Evolutionary conservation across 1,140 invertebrate genomes (phyloP).

Genomic region (Pararge aegeria): DNA sequence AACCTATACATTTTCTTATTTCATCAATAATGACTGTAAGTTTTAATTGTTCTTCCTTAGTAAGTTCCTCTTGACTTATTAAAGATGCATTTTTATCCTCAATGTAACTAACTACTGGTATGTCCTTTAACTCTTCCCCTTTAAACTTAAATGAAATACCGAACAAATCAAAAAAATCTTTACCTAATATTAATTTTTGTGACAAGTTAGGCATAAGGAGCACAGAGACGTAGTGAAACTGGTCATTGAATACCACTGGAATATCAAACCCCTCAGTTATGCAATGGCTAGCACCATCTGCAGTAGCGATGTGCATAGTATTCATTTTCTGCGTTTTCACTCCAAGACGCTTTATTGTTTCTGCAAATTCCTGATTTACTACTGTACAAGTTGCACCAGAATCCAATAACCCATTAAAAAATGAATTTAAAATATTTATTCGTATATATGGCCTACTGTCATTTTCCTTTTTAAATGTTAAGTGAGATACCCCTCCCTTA

Average conservation of each 20-base stretch:
- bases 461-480: constrained; percentile 21
- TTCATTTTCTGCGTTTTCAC: constrained; percentile 3
- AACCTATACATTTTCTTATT: constrained; percentile 13
- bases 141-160: constrained; percentile 24
- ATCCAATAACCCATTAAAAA: constrained; percentile 19
- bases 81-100: neutral
- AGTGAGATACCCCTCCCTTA: neutral
- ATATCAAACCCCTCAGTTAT: constrained; percentile 6
- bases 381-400: constrained; percentile 21
- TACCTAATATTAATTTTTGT: no score
- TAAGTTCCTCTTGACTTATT: constrained; percentile 11
- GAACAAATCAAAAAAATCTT: constrained; percentile 22
- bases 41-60: constrained; percentile 5
- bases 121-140: neutral
- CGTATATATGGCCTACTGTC: constrained; percentile 25
- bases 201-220: no score
- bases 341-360: constrained; percentile 14
- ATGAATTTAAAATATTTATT: constrained; percentile 17
- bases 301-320: neutral
- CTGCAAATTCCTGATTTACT: no score
- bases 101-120: neutral
- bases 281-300: no score
- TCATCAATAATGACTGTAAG: constrained; percentile 13
- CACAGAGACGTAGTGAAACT: constrained; percentile 22
- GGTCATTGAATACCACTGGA: constrained; percentile 15